Conservation (phyloP, 2,888 invertebrate species). For the Tiphia femorata region DNA sequence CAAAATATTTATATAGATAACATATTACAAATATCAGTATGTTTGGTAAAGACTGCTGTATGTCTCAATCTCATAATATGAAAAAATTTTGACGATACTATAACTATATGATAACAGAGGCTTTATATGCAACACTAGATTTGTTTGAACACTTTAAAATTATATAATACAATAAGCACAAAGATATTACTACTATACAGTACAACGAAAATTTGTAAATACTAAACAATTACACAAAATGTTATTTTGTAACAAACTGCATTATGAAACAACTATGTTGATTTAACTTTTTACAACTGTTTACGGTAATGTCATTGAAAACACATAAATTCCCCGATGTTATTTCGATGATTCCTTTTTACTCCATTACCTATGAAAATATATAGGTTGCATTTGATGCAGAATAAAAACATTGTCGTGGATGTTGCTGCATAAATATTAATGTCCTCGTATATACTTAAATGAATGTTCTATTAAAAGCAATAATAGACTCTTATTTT, state of each 20-base stretch:
- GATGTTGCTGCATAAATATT: constrained; percentile 24
- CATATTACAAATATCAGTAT: too few relatives aligned
- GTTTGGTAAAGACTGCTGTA: constrained; percentile 56
- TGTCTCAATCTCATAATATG: constrained; percentile 40
- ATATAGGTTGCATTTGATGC: constrained; percentile 17
- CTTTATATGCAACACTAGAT: constrained; percentile 50
- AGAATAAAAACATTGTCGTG: constrained; percentile 34
- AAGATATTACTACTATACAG: constrained; percentile 63
- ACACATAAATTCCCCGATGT: constrained; percentile 45
- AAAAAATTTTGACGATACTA: constrained; percentile 49
- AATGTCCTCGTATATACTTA: constrained; percentile 8
- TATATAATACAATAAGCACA: constrained; percentile 66
- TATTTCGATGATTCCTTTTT: constrained; percentile 35
- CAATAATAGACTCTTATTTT: constrained; percentile 23
- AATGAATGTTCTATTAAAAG: constrained; percentile 37
- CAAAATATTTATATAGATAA: not conserved
- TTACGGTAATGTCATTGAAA: constrained; percentile 58
- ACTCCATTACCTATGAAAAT: constrained; percentile 29
- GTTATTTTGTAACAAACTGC: constrained; percentile 61
- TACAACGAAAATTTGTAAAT: constrained; percentile 59
- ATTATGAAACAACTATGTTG: constrained; percentile 56
- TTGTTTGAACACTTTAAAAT: constrained; percentile 58
- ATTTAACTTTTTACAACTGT: constrained; percentile 56
- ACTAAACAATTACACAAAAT: constrained; percentile 59
- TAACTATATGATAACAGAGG: constrained; percentile 58